Evolutionary conservation across 1,140 invertebrate genomes (phyloP).

Genomic region (Kradibia gibbosae): DNA sequence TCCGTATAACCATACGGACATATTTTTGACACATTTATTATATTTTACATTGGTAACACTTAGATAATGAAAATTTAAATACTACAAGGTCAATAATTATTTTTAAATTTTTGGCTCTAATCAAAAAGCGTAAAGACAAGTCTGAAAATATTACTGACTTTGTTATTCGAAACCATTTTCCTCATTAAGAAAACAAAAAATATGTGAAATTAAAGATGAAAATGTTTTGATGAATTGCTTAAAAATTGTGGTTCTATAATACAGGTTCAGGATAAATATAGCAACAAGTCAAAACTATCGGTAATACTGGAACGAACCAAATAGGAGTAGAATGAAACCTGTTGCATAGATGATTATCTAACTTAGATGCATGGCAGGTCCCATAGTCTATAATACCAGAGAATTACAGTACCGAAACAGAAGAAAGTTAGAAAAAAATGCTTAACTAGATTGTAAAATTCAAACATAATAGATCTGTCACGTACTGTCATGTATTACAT

Average conservation of each 20-base stretch:
- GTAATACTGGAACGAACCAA: slow-evolving; percentile 61
- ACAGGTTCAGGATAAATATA: slow-evolving; percentile 49
- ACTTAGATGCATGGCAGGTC: slow-evolving; percentile 57
- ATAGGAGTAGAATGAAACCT: slow-evolving; percentile 55
- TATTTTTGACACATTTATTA: no score
- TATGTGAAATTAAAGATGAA: slow-evolving; percentile 5
- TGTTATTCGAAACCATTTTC: background rate
- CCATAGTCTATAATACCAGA: slow-evolving; percentile 28
- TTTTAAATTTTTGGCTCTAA: background rate
- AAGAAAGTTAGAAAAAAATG: background rate
- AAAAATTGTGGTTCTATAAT: slow-evolving; percentile 17
- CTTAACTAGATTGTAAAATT: slow-evolving; percentile 11
- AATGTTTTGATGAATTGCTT: slow-evolving; percentile 8
- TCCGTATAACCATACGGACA: no score
- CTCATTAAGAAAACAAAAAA: background rate
- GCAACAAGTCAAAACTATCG: slow-evolving; percentile 55
- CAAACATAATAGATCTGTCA: slow-evolving; percentile 18
- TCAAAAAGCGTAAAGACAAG: background rate
- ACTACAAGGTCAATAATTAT: slow-evolving; percentile 13
- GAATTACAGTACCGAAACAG: background rate
- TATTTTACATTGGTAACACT: background rate
- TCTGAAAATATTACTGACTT: slow-evolving; percentile 1
- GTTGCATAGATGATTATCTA: slow-evolving; percentile 56
- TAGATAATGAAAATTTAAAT: slow-evolving; percentile 17
- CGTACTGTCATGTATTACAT: no score